Percentiles rank a stretch among this genome's conserved stretches.
phyloP scores from a whole-genome alignment of 2,888 invertebrate species.

The Callimorpha dominula region DNA sequence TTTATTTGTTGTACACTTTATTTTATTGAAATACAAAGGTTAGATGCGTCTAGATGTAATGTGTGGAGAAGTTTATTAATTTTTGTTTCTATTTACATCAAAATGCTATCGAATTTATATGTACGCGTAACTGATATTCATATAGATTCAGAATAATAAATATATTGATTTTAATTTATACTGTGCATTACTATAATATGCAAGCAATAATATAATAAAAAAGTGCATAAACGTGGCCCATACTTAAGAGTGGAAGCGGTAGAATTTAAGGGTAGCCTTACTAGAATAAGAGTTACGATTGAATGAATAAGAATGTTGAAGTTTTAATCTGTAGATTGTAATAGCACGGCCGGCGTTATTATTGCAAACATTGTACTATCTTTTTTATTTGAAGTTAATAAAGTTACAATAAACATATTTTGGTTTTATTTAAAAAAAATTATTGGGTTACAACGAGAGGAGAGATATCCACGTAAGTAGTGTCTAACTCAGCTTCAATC shows the following conservation, averaged over 20 bases:
- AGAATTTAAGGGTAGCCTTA: slow-evolving; percentile 86
- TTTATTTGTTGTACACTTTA: slow-evolving; percentile 29
- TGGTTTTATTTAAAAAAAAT: slow-evolving; percentile 42
- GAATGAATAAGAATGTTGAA: slow-evolving; percentile 73
- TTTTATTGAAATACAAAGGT: slow-evolving; percentile 32
- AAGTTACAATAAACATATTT: slow-evolving; percentile 73
- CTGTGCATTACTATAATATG: slow-evolving; percentile 40
- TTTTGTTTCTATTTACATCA: slow-evolving; percentile 36
- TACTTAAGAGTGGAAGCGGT: slow-evolving; percentile 68
- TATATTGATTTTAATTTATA: slow-evolving; percentile 38
- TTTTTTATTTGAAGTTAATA: slow-evolving; percentile 81
- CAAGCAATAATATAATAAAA: slow-evolving; percentile 61
- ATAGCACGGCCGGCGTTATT: slow-evolving; percentile 82
- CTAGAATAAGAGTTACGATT: slow-evolving; percentile 80
- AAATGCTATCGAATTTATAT: slow-evolving; percentile 54
- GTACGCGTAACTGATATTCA: slow-evolving; percentile 47
- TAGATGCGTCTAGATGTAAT: slow-evolving; percentile 39
- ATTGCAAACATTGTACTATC: slow-evolving; percentile 79
- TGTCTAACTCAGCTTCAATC: no score
- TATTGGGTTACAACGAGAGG: no score
- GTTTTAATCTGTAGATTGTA: slow-evolving; percentile 76
- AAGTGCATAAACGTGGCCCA: slow-evolving; percentile 63
- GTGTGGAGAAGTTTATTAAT: slow-evolving; percentile 33
- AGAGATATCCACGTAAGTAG: no score
- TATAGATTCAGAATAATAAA: slow-evolving; percentile 39